phyloP scores from a whole-genome alignment of 2,888 invertebrate genomes.

The Agrotis puta region DNA sequence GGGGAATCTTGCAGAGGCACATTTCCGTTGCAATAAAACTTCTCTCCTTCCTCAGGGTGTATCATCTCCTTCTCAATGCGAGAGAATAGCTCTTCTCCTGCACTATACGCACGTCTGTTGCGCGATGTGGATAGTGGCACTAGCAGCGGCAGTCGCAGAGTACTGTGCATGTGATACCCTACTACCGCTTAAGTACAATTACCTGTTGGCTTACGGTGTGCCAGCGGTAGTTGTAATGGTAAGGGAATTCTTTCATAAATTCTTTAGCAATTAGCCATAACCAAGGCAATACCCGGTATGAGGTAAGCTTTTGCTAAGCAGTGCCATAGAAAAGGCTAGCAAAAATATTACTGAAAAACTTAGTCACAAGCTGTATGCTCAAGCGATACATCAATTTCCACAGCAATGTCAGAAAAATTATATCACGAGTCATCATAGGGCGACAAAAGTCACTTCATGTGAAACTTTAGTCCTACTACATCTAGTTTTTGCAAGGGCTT shows the following conservation, averaged over 20 bases:
- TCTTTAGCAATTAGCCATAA: too few relatives aligned
- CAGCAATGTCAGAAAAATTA: too few relatives aligned
- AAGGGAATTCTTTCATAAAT: constrained; percentile 69
- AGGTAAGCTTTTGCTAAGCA: too few relatives aligned
- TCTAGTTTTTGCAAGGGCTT: background rate
- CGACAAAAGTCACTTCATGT: too few relatives aligned
- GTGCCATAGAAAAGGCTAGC: too few relatives aligned
- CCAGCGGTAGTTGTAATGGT: constrained; percentile 93
- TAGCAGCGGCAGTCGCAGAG: constrained; percentile 88
- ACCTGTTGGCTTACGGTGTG: constrained; percentile 91
- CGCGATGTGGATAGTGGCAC: constrained; percentile 93
- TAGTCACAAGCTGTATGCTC: too few relatives aligned
- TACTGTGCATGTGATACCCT: constrained; percentile 92
- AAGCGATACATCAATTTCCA: too few relatives aligned
- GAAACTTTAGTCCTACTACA: background rate
- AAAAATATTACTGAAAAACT: too few relatives aligned
- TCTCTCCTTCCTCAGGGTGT: constrained; percentile 88
- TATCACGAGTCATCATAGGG: too few relatives aligned
- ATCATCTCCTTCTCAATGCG: constrained; percentile 92
- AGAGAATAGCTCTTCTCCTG: constrained; percentile 92
- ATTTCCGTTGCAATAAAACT: background rate
- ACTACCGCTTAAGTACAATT: constrained; percentile 91
- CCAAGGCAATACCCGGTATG: too few relatives aligned
- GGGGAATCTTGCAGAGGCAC: too few relatives aligned
- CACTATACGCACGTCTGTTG: constrained; percentile 94